Conservation (phyloP, 2,113 vertebrate species). For the Tetrao urogallus region DNA sequence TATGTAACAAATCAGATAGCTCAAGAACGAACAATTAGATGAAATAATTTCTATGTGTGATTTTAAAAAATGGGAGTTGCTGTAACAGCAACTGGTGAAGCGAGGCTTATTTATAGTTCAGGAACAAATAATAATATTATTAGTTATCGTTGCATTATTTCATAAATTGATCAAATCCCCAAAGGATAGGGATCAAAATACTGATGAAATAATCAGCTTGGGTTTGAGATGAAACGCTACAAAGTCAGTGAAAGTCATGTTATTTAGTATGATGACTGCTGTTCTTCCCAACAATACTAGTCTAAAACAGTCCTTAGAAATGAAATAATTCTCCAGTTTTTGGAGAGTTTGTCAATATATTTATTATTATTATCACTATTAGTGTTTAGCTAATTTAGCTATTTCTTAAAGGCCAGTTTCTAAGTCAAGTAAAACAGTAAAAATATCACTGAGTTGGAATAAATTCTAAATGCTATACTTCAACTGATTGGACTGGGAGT, state of each 20-base stretch:
- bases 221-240: neutral
- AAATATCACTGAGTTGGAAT: neutral
- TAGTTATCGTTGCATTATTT: neutral
- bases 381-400: neutral
- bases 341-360: neutral
- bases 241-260: rapidly evolving
- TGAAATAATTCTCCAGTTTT: rapidly evolving
- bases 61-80: neutral
- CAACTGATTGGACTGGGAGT: neutral
- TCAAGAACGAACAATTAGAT: neutral
- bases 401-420: neutral
- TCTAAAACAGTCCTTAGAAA: neutral
- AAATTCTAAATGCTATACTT: neutral
- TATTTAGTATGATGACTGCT: neutral
- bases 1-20: neutral
- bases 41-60: neutral
- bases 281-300: neutral
- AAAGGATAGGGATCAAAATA: neutral
- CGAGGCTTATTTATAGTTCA: neutral
- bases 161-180: neutral
- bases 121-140: neutral
- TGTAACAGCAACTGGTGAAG: neutral
- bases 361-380: neutral
- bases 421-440: neutral
- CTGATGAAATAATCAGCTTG: neutral